These are phyloP conservation scores for Sycophaga agraensis DNA, from an alignment of 1,140 invertebrate species.

Conservation along the genomic window DNA sequence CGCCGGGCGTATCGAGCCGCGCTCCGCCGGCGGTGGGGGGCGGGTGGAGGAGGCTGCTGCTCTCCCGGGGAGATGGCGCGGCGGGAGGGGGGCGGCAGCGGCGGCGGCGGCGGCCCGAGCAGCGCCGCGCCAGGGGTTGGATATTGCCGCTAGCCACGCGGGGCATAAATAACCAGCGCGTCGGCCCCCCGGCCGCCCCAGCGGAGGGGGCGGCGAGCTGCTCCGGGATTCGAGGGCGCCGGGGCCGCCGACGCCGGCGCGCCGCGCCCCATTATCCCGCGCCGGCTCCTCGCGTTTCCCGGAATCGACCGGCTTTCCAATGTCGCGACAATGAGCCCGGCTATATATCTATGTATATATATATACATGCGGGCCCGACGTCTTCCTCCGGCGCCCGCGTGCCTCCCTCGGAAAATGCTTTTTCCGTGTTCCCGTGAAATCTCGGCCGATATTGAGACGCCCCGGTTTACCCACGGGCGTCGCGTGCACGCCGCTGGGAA, in stretches of 20 bases:
- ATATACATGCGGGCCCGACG: too few relatives aligned
- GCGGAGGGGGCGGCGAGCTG: conserved; percentile 15
- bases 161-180: conserved; percentile 33
- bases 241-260: conserved; percentile 3
- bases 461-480: too few relatives aligned
- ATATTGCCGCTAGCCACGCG: conserved; percentile 17
- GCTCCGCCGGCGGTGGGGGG: background rate
- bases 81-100: background rate
- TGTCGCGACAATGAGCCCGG: too few relatives aligned
- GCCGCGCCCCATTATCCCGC: conserved; percentile 5
- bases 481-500: too few relatives aligned
- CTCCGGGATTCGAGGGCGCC: conserved; percentile 15
- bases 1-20: too few relatives aligned
- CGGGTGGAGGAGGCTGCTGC: background rate
- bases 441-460: too few relatives aligned
- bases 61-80: background rate
- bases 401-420: too few relatives aligned
- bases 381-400: too few relatives aligned
- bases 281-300: conserved; percentile 12
- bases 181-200: conserved; percentile 14
- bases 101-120: background rate
- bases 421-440: too few relatives aligned
- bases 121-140: conserved; percentile 20
- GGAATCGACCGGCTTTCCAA: conserved; percentile 12
- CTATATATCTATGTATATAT: too few relatives aligned